A percentile compares a stretch with the other conserved stretches of the same genome.
Conservation (phyloP, 37 sponge, comb jelly and placozoan species). For the Hexactinellida sp. region DNA sequence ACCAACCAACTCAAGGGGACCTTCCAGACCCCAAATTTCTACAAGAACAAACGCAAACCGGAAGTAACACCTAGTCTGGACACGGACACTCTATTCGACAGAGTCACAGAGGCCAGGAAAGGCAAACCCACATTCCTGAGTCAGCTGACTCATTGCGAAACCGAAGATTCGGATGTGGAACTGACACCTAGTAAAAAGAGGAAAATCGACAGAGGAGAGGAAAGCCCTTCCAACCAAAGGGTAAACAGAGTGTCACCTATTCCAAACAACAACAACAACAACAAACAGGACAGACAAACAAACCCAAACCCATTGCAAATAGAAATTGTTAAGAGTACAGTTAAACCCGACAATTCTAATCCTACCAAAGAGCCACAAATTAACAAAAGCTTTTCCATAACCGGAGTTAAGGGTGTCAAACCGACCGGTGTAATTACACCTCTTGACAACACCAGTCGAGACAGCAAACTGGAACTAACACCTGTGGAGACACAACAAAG, state of each 20-base stretch:
- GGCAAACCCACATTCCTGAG: not conserved
- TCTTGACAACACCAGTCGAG: not conserved
- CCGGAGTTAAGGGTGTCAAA: not conserved
- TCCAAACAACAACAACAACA: not conserved
- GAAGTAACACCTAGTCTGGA: not conserved
- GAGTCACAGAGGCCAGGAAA: not conserved
- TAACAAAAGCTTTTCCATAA: not conserved
- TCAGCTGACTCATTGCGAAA: not conserved
- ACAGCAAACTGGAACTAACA: not conserved
- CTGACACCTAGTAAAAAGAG: not conserved
- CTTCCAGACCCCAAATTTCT: not conserved
- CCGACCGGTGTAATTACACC: not conserved
- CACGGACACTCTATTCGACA: not conserved
- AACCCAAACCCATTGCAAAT: not conserved
- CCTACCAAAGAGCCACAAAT: not conserved
- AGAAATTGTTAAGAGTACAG: not conserved
- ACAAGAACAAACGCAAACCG: not conserved
- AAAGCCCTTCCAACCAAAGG: not conserved
- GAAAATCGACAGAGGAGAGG: not conserved
- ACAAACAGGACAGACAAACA: not conserved
- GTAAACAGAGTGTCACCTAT: not conserved
- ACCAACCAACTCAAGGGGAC: not conserved
- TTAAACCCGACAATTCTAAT: not conserved
- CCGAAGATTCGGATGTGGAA: not conserved
- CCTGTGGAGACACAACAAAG: not conserved